A percentile compares a stretch with the other conserved stretches of the same genome.
phyloP scores from a whole-genome alignment of 2,113 vertebrate genomes.

The Rattus rattus region DNA sequence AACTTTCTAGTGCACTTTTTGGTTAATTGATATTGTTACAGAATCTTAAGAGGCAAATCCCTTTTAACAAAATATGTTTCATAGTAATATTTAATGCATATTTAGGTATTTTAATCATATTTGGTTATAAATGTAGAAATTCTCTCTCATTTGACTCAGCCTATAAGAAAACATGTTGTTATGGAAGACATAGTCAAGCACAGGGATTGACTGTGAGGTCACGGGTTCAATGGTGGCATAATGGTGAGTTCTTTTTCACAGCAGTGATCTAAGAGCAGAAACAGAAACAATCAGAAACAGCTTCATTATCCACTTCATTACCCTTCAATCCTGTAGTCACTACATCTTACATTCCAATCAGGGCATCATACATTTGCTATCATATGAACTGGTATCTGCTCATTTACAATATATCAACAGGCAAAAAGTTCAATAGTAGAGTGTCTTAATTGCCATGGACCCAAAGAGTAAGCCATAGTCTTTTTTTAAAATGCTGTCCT shows the following conservation, averaged over 20 bases:
- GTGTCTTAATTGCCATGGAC: neutral
- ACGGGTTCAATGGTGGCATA: neutral
- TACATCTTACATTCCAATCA: neutral
- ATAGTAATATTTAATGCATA: neutral
- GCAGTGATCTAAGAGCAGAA: neutral
- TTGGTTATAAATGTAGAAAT: neutral
- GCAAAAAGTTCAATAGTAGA: neutral
- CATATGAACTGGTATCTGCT: neutral
- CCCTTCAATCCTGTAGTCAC: neutral
- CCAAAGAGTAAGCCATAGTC: neutral
- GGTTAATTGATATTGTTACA: neutral
- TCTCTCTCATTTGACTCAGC: neutral
- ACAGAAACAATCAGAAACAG: neutral
- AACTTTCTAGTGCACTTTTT: neutral
- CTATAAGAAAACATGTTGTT: neutral
- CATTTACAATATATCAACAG: neutral
- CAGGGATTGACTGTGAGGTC: fast-evolving
- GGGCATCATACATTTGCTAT: neutral
- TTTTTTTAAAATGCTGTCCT: neutral
- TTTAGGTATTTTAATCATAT: neutral
- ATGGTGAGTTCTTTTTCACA: neutral
- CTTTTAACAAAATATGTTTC: neutral
- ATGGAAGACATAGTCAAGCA: neutral
- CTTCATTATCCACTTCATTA: neutral
- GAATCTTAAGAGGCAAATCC: neutral